Percentiles rank a stretch among this genome's conserved stretches.
Conservation (phyloP, 2,113 vertebrate species). For the Callorhinus ursinus region DNA sequence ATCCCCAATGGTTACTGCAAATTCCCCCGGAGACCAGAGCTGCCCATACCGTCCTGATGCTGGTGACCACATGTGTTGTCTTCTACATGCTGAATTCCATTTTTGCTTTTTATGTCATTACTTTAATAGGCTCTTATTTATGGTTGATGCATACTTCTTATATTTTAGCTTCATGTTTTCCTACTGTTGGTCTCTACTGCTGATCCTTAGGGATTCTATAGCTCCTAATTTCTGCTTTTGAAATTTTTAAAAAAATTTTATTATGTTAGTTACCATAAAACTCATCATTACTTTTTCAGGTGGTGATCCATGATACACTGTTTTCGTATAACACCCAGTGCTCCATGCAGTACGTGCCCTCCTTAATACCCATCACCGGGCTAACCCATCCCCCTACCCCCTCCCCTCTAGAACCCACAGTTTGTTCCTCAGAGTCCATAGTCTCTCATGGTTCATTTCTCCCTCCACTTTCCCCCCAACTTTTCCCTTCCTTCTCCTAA, state of each 20-base stretch:
- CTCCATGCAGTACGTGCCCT: no score
- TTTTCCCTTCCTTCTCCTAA: no score
- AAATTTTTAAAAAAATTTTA: background rate
- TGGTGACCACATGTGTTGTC: background rate
- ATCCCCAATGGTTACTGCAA: background rate
- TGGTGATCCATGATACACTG: no score
- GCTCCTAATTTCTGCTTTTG: background rate
- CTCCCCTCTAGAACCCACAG: no score
- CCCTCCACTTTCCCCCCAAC: no score
- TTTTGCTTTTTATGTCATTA: rapidly evolving
- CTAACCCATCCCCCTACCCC: no score
- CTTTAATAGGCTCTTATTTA: rapidly evolving
- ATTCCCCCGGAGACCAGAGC: background rate
- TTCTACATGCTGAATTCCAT: background rate
- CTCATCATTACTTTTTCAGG: no score
- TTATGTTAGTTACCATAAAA: no score
- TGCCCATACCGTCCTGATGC: background rate
- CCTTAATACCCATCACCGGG: no score
- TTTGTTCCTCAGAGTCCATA: no score
- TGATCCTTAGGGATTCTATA: background rate
- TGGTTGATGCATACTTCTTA: background rate
- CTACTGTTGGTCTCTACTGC: background rate
- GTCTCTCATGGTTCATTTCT: no score
- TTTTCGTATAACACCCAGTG: no score
- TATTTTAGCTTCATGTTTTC: background rate